Evolutionary conservation across 2,797 vertebrate species (phyloP).

Genomic region (Tachyglossus aculeatus): DNA sequence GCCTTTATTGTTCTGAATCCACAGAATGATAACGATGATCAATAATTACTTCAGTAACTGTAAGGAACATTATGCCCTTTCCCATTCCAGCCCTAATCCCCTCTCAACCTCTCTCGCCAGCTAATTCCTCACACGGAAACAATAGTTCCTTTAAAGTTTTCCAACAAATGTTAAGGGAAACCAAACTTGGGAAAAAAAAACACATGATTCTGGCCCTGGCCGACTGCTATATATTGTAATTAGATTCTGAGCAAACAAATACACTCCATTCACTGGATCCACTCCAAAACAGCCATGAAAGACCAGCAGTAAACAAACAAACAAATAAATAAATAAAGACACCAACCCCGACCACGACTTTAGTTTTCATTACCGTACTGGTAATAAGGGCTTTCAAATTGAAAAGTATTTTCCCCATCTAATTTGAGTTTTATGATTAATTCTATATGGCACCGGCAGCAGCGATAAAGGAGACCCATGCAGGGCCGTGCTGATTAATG

Average conservation of each 20-base stretch:
- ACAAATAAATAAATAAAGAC: slow-evolving; percentile 34
- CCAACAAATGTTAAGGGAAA: slow-evolving; percentile 25
- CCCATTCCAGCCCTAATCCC: neutral
- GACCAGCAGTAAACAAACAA: slow-evolving; percentile 8
- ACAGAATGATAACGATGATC: too few species aligned
- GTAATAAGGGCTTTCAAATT: slow-evolving; percentile 26
- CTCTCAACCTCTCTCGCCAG: neutral
- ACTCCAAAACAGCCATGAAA: slow-evolving; percentile 28
- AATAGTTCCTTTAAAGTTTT: neutral
- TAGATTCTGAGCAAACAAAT: slow-evolving; percentile 57
- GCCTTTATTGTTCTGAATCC: too few species aligned
- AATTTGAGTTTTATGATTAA: slow-evolving; percentile 59
- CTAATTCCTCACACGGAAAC: neutral
- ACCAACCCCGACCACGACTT: neutral
- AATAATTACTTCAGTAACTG: too few species aligned
- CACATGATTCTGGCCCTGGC: slow-evolving; percentile 16
- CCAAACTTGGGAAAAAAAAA: neutral
- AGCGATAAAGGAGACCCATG: slow-evolving; percentile 40
- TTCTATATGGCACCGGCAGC: slow-evolving; percentile 25
- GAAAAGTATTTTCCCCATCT: slow-evolving; percentile 46
- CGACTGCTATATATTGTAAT: slow-evolving; percentile 49
- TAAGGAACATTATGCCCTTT: too few species aligned
- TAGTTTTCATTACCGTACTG: slow-evolving; percentile 32
- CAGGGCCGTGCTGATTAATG: slow-evolving; percentile 57
- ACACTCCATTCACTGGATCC: slow-evolving; percentile 5